phyloP scores from a whole-genome alignment of 2,888 invertebrate genomes.

The Philopedon plagiatum region DNA sequence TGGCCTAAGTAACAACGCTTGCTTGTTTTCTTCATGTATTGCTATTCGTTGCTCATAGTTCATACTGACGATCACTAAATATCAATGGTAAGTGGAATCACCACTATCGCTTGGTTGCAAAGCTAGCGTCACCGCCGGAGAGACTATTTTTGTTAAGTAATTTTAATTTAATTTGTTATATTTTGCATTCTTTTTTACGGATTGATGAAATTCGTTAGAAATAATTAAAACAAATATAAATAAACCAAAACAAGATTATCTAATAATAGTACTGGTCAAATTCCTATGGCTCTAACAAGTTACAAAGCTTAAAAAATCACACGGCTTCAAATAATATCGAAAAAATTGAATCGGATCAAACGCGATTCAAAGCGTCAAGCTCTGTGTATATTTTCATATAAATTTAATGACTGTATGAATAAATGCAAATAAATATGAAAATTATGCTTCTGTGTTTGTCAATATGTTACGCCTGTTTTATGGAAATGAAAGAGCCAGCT shows the following conservation, averaged over 20 bases:
- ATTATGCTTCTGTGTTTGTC: slow-evolving; percentile 53
- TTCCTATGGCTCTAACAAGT: background rate
- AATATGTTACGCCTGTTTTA: slow-evolving; percentile 60
- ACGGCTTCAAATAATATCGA: background rate
- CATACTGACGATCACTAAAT: too few relatives aligned
- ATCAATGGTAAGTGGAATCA: too few relatives aligned
- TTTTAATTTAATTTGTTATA: too few relatives aligned
- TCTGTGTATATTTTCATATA: slow-evolving; percentile 10
- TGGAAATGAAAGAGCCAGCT: slow-evolving; percentile 59
- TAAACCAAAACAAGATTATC: background rate
- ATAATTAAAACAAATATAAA: too few relatives aligned
- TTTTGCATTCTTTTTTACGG: too few relatives aligned
- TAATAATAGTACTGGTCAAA: background rate
- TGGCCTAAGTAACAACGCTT: too few relatives aligned
- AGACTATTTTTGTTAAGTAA: too few relatives aligned
- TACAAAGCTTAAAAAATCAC: slow-evolving; percentile 1
- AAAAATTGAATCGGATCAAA: slow-evolving; percentile 1
- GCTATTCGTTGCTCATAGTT: too few relatives aligned
- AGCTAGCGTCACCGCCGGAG: too few relatives aligned
- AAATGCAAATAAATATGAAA: slow-evolving; percentile 50
- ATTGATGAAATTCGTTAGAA: too few relatives aligned
- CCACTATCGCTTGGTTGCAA: too few relatives aligned
- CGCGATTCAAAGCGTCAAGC: background rate
- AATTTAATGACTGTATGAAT: slow-evolving; percentile 46
- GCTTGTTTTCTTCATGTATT: too few relatives aligned